These are phyloP conservation scores for Anorthoa munda DNA, from an alignment of 2,888 invertebrate genomes.

Conservation along the genomic window DNA sequence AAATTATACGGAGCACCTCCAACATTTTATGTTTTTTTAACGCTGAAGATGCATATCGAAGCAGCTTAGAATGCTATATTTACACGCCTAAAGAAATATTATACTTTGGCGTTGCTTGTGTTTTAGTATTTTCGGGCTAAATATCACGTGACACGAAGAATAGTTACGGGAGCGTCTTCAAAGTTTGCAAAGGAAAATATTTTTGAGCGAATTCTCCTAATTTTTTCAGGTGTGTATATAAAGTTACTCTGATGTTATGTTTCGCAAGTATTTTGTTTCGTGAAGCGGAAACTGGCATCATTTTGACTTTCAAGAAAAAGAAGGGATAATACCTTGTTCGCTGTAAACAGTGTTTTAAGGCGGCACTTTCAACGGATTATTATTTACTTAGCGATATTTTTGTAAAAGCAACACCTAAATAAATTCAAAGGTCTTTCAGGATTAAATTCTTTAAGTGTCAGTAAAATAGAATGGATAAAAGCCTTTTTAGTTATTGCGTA, in stretches of 20 bases:
- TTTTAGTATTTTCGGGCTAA: background rate
- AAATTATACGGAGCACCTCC: too few species aligned
- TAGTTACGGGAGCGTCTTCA: background rate
- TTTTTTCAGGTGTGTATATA: conserved; percentile 23
- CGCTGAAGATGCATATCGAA: background rate
- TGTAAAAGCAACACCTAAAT: conserved; percentile 29
- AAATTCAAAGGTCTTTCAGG: conserved; percentile 26
- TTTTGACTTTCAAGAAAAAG: conserved; percentile 40
- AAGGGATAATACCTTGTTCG: conserved; percentile 37
- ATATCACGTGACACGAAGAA: background rate
- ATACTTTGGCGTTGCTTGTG: background rate
- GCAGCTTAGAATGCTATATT: background rate
- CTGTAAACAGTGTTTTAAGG: conserved; percentile 25
- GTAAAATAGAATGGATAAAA: conserved; percentile 15
- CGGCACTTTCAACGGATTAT: conserved; percentile 57
- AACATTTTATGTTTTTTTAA: too few species aligned
- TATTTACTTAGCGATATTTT: conserved; percentile 48
- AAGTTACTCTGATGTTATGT: conserved; percentile 17
- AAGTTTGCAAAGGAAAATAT: conserved; percentile 12
- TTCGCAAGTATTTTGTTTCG: conserved; percentile 39
- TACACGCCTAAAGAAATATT: background rate
- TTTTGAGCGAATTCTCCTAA: conserved; percentile 1
- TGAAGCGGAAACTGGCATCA: conserved; percentile 27
- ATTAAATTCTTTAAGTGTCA: conserved; percentile 42
- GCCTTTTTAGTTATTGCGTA: conserved; percentile 1